Conservation (phyloP, 1,140 invertebrate genomes). For the Bradysia coprophila region DNA sequence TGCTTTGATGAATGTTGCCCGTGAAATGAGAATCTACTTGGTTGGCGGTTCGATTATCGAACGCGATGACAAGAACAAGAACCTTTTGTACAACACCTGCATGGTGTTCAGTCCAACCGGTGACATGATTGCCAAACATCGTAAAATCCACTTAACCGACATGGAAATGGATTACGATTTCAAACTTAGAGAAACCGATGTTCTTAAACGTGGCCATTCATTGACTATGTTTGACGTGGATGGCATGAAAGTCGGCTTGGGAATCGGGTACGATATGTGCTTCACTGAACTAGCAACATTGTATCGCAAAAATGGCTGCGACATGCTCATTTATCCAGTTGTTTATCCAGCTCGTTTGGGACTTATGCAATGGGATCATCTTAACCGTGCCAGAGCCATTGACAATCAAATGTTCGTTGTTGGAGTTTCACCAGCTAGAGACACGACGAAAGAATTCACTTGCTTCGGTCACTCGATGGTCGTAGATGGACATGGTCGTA, state of each 20-base stretch:
- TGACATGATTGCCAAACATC: not conserved
- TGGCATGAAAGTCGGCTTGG: not conserved
- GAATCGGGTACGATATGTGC: not conserved
- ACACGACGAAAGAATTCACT: not conserved
- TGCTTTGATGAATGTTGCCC: not conserved
- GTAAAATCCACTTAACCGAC: not conserved
- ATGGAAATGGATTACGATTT: not conserved
- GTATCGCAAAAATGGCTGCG: not conserved
- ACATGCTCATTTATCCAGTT: not conserved
- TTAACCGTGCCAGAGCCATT: not conserved
- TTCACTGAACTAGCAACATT: not conserved
- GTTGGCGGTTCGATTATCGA: not conserved
- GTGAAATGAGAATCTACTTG: not conserved
- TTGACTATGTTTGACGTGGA: not conserved
- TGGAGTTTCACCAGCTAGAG: not conserved
- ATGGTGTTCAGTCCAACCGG: not conserved
- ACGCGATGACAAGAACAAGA: not conserved
- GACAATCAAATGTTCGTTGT: constrained; percentile 1
- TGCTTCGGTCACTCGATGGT: constrained; percentile 1
- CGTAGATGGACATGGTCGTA: not conserved
- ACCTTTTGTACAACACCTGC: not conserved
- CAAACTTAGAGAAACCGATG: not conserved
- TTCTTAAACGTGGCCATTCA: not conserved
- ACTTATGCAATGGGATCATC: not conserved
- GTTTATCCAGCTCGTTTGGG: not conserved